Evolutionary conservation across 2,797 vertebrate genomes (phyloP).

Genomic region (Xerus rutilus): DNA sequence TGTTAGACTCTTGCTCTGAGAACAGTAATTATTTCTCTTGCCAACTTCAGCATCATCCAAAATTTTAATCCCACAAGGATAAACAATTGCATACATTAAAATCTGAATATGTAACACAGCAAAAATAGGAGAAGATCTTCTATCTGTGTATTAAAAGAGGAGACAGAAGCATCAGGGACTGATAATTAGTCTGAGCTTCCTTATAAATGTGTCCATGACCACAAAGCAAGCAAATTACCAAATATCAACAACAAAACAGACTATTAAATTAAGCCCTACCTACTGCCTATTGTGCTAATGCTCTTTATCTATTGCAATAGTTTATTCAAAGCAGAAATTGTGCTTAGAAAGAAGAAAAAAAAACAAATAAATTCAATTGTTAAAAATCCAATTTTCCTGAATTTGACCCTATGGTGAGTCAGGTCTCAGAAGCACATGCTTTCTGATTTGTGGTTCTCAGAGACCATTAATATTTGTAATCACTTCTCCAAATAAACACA

Average conservation of each 20-base stretch:
- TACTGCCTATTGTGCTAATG: background rate
- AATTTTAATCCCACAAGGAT: background rate
- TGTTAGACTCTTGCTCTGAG: background rate
- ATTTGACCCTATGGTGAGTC: constrained; percentile 59
- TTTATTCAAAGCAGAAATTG: constrained; percentile 56
- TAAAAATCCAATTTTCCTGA: constrained; percentile 78
- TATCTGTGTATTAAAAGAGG: background rate
- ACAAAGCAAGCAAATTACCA: background rate
- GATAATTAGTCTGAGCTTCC: background rate
- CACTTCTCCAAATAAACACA: constrained; percentile 64
- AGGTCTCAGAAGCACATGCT: constrained; percentile 50
- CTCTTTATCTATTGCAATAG: background rate
- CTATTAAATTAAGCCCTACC: background rate
- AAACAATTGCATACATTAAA: background rate
- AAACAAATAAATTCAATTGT: constrained; percentile 52
- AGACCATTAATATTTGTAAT: constrained; percentile 76
- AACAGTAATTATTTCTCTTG: background rate
- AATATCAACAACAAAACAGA: background rate
- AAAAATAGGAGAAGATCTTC: background rate
- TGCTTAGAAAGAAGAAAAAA: background rate
- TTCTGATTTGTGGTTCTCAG: constrained; percentile 76
- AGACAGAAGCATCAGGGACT: background rate
- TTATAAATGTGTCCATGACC: background rate
- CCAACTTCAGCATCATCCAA: background rate
- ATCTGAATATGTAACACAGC: background rate